Conservation (phyloP, 2,113 vertebrate species). For the Cyprinodon tularosa region DNA sequence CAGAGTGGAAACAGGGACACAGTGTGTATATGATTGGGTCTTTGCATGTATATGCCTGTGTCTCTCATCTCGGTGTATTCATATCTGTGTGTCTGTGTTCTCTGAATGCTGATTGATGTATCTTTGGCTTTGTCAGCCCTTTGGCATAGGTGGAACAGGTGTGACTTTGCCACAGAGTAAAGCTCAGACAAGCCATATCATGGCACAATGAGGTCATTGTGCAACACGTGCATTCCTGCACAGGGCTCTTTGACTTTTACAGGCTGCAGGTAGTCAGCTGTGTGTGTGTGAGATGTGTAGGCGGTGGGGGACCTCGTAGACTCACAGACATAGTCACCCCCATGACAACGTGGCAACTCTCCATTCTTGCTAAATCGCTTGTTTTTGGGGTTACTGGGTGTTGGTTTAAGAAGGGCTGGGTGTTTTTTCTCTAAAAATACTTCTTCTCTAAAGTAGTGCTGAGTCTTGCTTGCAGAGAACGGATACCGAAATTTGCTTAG, state of each 20-base stretch:
- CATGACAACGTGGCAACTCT: constrained; percentile 49
- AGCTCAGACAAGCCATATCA: constrained; percentile 78
- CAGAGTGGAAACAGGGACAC: constrained; percentile 66
- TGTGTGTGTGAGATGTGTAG: constrained; percentile 28
- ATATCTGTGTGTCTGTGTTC: constrained; percentile 40
- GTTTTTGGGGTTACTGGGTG: constrained; percentile 41
- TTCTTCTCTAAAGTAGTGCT: neutral
- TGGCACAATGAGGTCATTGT: constrained; percentile 84
- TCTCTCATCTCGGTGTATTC: constrained; percentile 25
- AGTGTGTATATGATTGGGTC: constrained; percentile 15
- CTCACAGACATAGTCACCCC: constrained; percentile 24
- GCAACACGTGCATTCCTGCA: constrained; percentile 80
- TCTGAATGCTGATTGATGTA: constrained; percentile 82
- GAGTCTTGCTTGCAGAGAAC: neutral
- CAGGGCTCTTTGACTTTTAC: constrained; percentile 78
- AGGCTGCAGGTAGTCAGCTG: constrained; percentile 72
- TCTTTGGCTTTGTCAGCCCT: constrained; percentile 81
- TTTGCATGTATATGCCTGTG: constrained; percentile 33
- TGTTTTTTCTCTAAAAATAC: constrained; percentile 32
- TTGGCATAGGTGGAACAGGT: constrained; percentile 87
- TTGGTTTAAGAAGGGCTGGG: constrained; percentile 30
- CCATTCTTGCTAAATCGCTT: constrained; percentile 56
- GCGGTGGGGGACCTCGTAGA: constrained; percentile 29
- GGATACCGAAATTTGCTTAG: neutral
- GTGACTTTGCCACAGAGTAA: constrained; percentile 83